Evolutionary conservation across 2,888 invertebrate genomes (phyloP), one percentile per base, ranked within the genome.

Genomic region (Acronicta alni): DNA sequence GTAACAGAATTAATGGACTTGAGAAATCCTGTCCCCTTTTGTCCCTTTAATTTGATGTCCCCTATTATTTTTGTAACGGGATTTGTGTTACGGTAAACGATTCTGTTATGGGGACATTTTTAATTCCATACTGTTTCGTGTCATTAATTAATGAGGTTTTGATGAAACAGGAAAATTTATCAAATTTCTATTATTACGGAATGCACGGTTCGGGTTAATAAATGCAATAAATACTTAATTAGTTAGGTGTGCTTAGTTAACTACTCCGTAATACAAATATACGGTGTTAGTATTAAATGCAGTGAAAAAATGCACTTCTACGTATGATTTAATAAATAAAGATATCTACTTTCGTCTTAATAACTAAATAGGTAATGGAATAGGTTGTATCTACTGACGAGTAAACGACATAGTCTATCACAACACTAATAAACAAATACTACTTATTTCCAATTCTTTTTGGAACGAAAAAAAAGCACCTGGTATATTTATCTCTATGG

Each of bases 1-100:
- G 43, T 59, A 45, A 72, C 48, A 23, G 39, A 61, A 77, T 73
- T 63, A 73, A 77, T 77, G 51, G 63, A 69, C 56, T 63, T 55
- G 45, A 23, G 20, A 51, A 68, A 45, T 64, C 46, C 60, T 20
- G 26, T 57, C 46, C 38, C 46, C 43, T 42, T 44, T 58, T 72
- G 60, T 63, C 46, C 23, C 41, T 62, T 56, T 71, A 65, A 71
- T 72, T 72, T 61, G 42, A 56, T 47, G 47, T 45, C 48, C 47
- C 42, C 38, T 26, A 38, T 58, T 46, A n/a, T 43, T 57, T 58
- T 73, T 56, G 51, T 61, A 20, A 32, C 48, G 53, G 55, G 48
- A 58, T 55, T 72, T 68, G n/a, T 55, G 59, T 59, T 41, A 55
- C 43, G 58, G 58, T 67, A 55, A 68, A 58, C 52, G 45, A 58